These are phyloP conservation scores for Acrossocheilus wenchowensis DNA, from an alignment of 2,797 vertebrate species.

Conservation along the genomic window DNA sequence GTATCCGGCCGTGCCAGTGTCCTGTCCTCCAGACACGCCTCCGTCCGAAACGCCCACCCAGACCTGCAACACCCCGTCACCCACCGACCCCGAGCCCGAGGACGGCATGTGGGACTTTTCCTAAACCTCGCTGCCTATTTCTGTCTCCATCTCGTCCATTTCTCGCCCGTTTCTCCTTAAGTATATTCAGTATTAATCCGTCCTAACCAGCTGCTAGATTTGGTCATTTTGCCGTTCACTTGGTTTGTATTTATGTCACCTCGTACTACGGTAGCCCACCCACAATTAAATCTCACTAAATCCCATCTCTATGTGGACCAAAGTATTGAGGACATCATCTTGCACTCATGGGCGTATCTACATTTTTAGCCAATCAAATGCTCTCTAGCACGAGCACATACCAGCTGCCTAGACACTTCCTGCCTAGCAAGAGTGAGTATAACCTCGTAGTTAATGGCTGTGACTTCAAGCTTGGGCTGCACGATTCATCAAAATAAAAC, in stretches of 20 bases:
- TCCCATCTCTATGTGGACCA: background rate
- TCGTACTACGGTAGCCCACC: background rate
- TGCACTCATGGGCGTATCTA: background rate
- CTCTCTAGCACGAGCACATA: background rate
- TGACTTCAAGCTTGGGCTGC: background rate
- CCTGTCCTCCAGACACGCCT: constrained; percentile 73
- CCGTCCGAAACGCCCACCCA: constrained; percentile 69
- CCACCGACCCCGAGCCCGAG: constrained; percentile 51
- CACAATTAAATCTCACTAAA: background rate
- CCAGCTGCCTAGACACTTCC: background rate
- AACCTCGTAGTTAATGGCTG: background rate
- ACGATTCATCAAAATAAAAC: background rate
- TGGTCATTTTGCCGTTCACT: background rate
- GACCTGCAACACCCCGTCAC: constrained; percentile 63
- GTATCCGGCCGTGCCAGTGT: constrained; percentile 85
- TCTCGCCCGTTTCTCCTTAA: background rate
- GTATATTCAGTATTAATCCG: background rate
- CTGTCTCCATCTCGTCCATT: background rate
- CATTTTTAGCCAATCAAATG: constrained; percentile 14
- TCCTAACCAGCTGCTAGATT: constrained; percentile 17
- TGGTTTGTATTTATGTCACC: background rate
- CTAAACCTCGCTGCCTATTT: constrained; percentile 52
- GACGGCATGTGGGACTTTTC: constrained; percentile 80
- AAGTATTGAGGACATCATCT: background rate
- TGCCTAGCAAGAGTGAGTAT: background rate